These are phyloP conservation scores for Atta cephalotes DNA, from an alignment of 1,140 invertebrate genomes.

Conservation along the genomic window DNA sequence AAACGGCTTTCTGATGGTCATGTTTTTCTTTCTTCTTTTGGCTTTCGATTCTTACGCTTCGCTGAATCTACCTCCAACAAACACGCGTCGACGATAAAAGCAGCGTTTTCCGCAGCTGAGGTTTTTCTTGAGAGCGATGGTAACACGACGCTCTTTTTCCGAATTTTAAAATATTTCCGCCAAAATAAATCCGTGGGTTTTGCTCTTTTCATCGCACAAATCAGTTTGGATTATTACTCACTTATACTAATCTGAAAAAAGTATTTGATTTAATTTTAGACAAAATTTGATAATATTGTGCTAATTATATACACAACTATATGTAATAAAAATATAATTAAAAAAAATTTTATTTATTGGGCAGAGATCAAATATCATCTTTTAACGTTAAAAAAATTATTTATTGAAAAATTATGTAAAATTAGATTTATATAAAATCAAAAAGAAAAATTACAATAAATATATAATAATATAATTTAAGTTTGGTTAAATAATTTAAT, in stretches of 20 bases:
- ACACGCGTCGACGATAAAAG: conserved; percentile 25
- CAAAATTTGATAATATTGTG: not conserved
- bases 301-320: not conserved
- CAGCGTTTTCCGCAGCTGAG: not conserved
- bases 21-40: conserved; percentile 31
- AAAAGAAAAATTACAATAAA: not conserved
- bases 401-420: not conserved
- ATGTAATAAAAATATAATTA: not conserved
- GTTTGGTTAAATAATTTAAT: not conserved
- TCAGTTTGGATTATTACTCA: not conserved
- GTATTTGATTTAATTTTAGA: not conserved
- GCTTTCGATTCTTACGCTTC: conserved; percentile 8
- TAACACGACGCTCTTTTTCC: conserved; percentile 29
- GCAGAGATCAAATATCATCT: not conserved
- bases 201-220: not conserved
- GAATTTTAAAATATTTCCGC: not conserved
- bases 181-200: not conserved
- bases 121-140: not conserved
- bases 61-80: conserved; percentile 5
- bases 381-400: not conserved
- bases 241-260: not conserved
- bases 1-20: not conserved
- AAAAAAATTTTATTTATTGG: not conserved
- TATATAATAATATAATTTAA: not conserved
- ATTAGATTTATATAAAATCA: not conserved